Evolutionary conservation across 2,888 invertebrate genomes (phyloP).

Genomic region (Catocala nupta): DNA sequence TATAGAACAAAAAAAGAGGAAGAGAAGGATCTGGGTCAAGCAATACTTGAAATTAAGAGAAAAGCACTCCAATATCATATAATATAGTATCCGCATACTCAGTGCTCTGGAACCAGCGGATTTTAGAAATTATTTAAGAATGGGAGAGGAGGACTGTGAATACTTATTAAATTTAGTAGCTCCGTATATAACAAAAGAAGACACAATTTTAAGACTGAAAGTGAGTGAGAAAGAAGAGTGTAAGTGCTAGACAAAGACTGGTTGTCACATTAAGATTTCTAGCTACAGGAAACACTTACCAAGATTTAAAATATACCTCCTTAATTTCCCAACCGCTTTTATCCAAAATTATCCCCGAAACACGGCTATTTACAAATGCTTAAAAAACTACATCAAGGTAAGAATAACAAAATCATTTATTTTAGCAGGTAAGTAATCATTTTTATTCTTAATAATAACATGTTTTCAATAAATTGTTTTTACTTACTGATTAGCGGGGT

Average conservation of each 20-base stretch:
- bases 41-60: background rate
- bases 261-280: conserved; percentile 15
- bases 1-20: background rate
- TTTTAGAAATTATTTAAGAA: background rate
- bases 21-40: background rate
- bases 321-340: conserved; percentile 15
- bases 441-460: background rate
- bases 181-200: background rate
- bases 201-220: background rate
- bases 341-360: conserved; percentile 21
- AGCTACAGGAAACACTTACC: conserved; percentile 16
- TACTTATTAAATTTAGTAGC: background rate
- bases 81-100: background rate
- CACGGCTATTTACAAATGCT: conserved; percentile 19
- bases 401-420: too few relatives aligned
- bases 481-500: too few relatives aligned
- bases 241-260: conserved; percentile 11
- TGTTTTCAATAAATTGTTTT: background rate
- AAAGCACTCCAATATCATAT: background rate
- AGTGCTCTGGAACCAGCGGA: background rate
- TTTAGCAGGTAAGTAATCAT: background rate
- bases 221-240: too few relatives aligned
- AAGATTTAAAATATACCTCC: conserved; percentile 11
- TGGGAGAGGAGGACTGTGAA: background rate
- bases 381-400: background rate